These are phyloP conservation scores for Gopherus evgoodei DNA, from an alignment of 2,113 vertebrate species.

Conservation along the genomic window DNA sequence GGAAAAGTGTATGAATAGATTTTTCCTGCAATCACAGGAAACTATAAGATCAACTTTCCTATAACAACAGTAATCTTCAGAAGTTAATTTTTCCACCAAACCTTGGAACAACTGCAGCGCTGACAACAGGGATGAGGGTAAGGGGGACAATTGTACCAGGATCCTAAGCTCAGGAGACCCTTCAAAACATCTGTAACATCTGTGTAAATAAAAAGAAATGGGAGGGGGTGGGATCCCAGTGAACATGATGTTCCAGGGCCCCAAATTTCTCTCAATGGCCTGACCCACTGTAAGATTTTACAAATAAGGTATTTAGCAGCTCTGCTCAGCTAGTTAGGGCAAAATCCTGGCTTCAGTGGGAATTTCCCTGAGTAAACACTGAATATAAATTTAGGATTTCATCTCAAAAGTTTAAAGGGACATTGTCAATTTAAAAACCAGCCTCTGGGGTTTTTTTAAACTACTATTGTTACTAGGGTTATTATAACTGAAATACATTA, in stretches of 20 bases:
- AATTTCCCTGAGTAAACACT: neutral
- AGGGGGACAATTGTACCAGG: too few relatives aligned
- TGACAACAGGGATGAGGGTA: too few relatives aligned
- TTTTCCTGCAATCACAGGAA: slow-evolving; percentile 2
- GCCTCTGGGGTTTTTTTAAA: neutral
- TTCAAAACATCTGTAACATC: too few relatives aligned
- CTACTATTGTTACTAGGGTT: neutral
- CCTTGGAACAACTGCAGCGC: neutral
- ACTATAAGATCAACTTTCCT: neutral
- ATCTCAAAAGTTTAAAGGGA: neutral
- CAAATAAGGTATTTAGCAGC: neutral
- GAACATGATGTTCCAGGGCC: too few relatives aligned
- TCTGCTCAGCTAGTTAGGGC: neutral
- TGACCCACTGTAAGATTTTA: neutral
- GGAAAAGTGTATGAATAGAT: neutral
- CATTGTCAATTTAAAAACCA: neutral
- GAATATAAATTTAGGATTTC: neutral
- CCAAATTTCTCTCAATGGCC: neutral
- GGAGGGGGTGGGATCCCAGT: too few relatives aligned
- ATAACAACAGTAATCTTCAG: neutral
- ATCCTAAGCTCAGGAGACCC: too few relatives aligned
- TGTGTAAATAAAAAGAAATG: too few relatives aligned
- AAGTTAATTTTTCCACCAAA: neutral
- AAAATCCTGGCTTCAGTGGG: neutral
- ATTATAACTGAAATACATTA: neutral